Evolutionary conservation across 2,888 invertebrate genomes (phyloP).

Genomic region (Seira ritae): DNA sequence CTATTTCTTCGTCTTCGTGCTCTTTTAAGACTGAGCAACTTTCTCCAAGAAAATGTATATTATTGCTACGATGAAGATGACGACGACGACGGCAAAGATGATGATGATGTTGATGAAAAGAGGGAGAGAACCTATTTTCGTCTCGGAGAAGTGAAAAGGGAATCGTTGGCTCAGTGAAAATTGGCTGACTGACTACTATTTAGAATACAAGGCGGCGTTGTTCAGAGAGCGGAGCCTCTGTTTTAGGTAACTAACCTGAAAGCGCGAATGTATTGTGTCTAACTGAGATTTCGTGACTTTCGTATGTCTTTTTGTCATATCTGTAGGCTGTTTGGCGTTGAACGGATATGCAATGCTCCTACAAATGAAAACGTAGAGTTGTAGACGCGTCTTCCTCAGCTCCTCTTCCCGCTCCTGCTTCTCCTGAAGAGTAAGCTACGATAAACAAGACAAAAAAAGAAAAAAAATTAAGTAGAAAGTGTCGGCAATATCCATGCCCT

Average conservation of each 20-base stretch:
- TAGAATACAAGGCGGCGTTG: neutral
- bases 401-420: conserved; percentile 97
- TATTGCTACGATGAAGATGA: too few relatives aligned
- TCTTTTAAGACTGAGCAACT: too few relatives aligned
- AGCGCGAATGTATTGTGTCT: conserved; percentile 94
- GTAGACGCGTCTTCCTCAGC: conserved; percentile 94
- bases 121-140: too few relatives aligned
- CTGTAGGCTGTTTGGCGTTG: conserved; percentile 99
- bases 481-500: neutral
- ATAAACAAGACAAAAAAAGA: conserved; percentile 22
- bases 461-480: neutral
- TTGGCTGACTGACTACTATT: too few relatives aligned
- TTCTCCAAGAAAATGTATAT: too few relatives aligned
- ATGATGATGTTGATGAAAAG: neutral
- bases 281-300: conserved; percentile 98
- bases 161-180: too few relatives aligned
- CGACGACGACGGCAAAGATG: too few relatives aligned
- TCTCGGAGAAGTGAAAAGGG: too few relatives aligned
- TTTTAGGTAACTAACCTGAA: conserved; percentile 83
- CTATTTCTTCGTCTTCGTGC: too few relatives aligned
- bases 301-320: conserved; percentile 96
- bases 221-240: neutral
- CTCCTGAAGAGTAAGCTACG: conserved; percentile 79
- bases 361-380: conserved; percentile 98
- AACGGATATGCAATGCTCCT: conserved; percentile 99